phyloP scores from a whole-genome alignment of 2,888 invertebrate genomes.

The Macrosiphum euphorbiae region DNA sequence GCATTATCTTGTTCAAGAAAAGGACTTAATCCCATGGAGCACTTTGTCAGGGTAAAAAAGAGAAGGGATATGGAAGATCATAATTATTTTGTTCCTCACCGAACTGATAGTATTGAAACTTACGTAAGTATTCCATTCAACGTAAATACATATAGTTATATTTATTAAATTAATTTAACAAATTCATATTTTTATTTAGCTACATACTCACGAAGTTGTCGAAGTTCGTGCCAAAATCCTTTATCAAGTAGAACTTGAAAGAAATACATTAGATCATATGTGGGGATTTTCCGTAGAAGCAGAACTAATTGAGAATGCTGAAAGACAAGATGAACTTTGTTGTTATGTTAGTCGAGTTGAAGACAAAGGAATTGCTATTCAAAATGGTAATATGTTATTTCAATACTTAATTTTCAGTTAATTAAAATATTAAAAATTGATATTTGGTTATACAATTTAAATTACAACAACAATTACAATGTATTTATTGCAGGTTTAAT shows the following conservation, averaged over 20 bases:
- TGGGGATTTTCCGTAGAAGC: conserved; percentile 99
- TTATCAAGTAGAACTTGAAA: conserved; percentile 94
- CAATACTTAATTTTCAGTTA: neutral
- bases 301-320: conserved; percentile 95
- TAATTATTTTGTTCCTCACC: conserved; percentile 96
- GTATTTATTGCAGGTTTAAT: conserved; percentile 82
- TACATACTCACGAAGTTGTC: conserved; percentile 93
- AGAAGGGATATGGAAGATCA: conserved; percentile 95
- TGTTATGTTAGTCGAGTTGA: conserved; percentile 97
- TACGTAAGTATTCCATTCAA: conserved; percentile 76
- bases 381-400: conserved; percentile 80
- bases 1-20: conserved; percentile 93
- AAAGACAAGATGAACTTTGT: conserved; percentile 95
- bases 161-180: neutral
- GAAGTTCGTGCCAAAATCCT: conserved; percentile 97
- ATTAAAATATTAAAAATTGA: neutral
- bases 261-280: conserved; percentile 92
- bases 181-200: conserved; percentile 73
- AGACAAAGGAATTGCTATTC: conserved; percentile 95
- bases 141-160: neutral
- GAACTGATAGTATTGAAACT: conserved; percentile 94
- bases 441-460: neutral
- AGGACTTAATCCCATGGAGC: conserved; percentile 93
- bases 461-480: neutral
- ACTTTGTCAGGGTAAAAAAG: conserved; percentile 95